phyloP scores from a whole-genome alignment of 2,888 invertebrate genomes.

The Drosophila colorata region DNA sequence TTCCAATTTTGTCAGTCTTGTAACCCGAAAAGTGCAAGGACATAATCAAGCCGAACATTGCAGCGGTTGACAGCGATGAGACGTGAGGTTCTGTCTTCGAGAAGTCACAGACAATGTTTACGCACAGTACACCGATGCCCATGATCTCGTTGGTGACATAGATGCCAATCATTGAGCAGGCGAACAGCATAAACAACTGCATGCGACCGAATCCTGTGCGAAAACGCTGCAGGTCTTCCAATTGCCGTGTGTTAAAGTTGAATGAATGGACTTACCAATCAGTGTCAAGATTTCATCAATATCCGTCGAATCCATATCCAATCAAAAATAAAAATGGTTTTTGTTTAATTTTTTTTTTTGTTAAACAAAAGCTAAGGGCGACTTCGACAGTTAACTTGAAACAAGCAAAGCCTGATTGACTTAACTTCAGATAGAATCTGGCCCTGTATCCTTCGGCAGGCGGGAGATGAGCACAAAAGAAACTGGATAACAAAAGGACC shows the following conservation, averaged over 20 bases:
- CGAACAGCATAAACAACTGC: constrained; percentile 17
- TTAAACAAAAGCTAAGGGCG: background rate
- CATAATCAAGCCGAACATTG: constrained; percentile 30
- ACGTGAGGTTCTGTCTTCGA: background rate
- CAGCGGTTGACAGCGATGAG: constrained; percentile 11
- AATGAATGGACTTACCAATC: constrained; percentile 24
- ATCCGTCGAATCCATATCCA: constrained; percentile 8
- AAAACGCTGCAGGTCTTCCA: background rate
- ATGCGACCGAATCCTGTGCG: constrained; percentile 35
- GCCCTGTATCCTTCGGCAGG: background rate
- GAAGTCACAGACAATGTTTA: constrained; percentile 27
- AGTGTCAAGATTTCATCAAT: constrained; percentile 20
- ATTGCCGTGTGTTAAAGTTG: no score
- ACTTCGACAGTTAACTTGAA: background rate
- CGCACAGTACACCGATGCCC: constrained; percentile 8
- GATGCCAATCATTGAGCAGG: background rate
- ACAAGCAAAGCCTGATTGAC: background rate
- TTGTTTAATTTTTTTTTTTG: no score
- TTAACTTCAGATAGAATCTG: background rate
- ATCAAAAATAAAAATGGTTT: background rate
- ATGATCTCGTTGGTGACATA: constrained; percentile 19
- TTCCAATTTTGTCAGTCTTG: constrained; percentile 30
- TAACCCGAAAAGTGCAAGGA: constrained; percentile 36
- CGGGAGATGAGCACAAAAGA: background rate
- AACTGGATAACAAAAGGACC: background rate